Percentiles rank a stretch among this genome's conserved stretches.
Evolutionary conservation across 1,140 invertebrate genomes (phyloP).

Genomic region (Plutomurus gul): DNA sequence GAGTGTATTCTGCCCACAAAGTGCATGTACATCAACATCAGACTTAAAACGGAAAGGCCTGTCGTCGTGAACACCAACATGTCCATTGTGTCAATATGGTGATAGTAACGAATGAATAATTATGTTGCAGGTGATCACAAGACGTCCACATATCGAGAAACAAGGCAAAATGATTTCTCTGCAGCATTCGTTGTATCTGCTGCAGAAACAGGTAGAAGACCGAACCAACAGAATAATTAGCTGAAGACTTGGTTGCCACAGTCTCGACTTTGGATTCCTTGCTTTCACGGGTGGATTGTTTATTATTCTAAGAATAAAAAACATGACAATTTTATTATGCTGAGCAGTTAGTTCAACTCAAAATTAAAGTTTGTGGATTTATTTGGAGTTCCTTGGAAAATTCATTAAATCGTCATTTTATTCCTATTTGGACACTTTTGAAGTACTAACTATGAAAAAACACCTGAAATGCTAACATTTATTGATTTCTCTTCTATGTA

Average conservation of each 20-base stretch:
- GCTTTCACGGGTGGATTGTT: not conserved
- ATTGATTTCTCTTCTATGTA: not conserved
- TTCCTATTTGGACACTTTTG: too few species aligned
- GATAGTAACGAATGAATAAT: not conserved
- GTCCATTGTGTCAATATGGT: not conserved
- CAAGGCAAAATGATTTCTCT: not conserved
- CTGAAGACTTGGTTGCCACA: not conserved
- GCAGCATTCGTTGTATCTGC: not conserved
- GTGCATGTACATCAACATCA: not conserved
- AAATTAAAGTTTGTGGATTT: too few species aligned
- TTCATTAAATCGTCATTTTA: too few species aligned
- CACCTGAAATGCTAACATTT: too few species aligned
- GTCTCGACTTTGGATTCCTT: not conserved
- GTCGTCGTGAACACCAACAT: not conserved
- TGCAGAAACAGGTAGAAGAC: not conserved
- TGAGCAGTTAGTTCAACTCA: too few species aligned
- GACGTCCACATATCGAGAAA: not conserved
- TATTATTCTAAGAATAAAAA: not conserved
- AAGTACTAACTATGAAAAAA: too few species aligned
- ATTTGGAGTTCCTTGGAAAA: too few species aligned
- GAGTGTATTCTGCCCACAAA: not conserved
- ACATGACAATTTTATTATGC: not conserved
- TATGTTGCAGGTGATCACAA: not conserved
- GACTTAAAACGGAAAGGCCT: not conserved
- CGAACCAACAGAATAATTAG: not conserved